Base-by-base conservation (phyloP, 2,797 vertebrate genomes). In the Tragelaphus oryx region DNA sequence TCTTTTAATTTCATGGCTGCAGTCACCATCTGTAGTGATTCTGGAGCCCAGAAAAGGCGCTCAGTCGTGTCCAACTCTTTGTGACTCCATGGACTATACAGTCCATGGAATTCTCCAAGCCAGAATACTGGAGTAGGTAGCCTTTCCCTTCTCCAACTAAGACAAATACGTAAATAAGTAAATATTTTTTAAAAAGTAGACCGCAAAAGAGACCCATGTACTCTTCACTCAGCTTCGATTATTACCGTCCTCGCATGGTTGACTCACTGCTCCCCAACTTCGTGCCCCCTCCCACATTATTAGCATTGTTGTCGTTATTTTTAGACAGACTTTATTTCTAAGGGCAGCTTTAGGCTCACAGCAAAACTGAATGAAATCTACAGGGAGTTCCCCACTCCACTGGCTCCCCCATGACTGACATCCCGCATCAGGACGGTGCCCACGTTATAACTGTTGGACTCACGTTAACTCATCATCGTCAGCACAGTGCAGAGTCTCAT, bases 401-500 rank as follows among this genome's bases (percentile, higher is more conserved):
- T 41, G 20, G 7, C 3, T 28, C 26, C 60, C 3, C 17, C 5
- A 12, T 2, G 12, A 8, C 11, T 1, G 30, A 46, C 17, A 11
- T 33, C 52, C 50, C 20, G 0, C 28, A 7, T 4, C 18, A 4
- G 7, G 33, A 11, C 0, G 55, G 30, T 5, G 2, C 33, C 0
- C 7, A 4, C 1, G 9, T 37, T 4, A 18, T 41, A 30, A 44
- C 5, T 11, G 26, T 18, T 11, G 55, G 41, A 3, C 16, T 48
- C 12, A 26, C 17, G 8, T 0, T 3, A 28, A 54, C 3, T 20
- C 6, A 6, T 24, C 54, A 12, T 5, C 6, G 3, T 46, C 41
- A 20, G 57, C 24, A 0, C 4, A 76, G 57, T 2, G 30, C 26
- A 22, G 4, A 41, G 18, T 8, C 54, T 10, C 41, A 6, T 12